Percentiles rank a stretch among this genome's conserved stretches.
Evolutionary conservation across 2,888 invertebrate genomes (phyloP).

Genomic region (Ceramica pisi): DNA sequence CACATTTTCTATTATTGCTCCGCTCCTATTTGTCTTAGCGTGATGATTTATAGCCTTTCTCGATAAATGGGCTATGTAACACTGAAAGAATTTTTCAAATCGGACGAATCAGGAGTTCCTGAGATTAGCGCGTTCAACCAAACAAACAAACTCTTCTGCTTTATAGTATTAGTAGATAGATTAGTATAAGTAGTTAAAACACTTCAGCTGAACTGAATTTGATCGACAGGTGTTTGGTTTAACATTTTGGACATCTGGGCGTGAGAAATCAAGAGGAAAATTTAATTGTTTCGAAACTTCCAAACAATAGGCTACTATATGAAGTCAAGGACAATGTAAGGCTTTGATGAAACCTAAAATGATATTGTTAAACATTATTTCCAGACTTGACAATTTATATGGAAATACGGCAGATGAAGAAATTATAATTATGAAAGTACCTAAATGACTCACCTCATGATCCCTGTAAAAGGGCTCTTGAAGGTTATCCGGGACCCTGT

Average conservation of each 20-base stretch:
- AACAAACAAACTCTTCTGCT: too few relatives aligned
- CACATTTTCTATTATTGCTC: too few relatives aligned
- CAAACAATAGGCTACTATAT: conserved; percentile 39
- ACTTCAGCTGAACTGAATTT: conserved; percentile 5
- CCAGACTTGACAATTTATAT: conserved; percentile 5
- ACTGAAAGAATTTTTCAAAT: too few relatives aligned
- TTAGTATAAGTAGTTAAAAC: too few relatives aligned
- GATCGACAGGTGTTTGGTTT: conserved; percentile 31
- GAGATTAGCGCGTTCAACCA: too few relatives aligned
- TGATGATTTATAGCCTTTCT: too few relatives aligned
- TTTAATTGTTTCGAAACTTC: conserved; percentile 42
- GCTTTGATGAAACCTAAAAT: conserved; percentile 24
- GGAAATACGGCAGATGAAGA: conserved; percentile 12
- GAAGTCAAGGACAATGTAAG: conserved; percentile 43
- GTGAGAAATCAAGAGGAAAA: conserved; percentile 49
- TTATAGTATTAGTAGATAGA: too few relatives aligned
- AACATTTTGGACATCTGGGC: conserved; percentile 31
- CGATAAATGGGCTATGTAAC: too few relatives aligned
- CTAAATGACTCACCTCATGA: conserved; percentile 93
- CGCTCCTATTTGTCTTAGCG: too few relatives aligned
- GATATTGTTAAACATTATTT: conserved; percentile 11
- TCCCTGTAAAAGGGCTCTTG: conserved; percentile 98
- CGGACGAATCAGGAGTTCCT: too few relatives aligned
- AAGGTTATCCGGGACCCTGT: conserved; percentile 97
- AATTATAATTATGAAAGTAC: conserved; percentile 1